Evolutionary conservation across 2,888 invertebrate species (phyloP), one percentile per base, ranked within the genome.

Genomic region (Microctonus aethiopoides): DNA sequence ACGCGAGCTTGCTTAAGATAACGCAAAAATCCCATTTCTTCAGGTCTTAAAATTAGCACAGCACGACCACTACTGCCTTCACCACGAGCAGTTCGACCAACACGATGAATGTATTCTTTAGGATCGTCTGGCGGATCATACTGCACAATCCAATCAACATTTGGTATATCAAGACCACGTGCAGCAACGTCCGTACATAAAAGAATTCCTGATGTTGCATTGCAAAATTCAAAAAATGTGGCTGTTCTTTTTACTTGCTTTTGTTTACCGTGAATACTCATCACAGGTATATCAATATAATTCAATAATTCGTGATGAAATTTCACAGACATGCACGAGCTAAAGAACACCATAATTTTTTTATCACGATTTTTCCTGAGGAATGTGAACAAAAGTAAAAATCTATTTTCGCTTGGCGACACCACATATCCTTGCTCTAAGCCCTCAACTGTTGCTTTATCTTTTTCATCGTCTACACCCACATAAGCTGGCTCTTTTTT

Each of bases 81-180:
- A 9, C 99, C 99, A 77, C 99, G 90, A 1, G 99, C 99, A 0
- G 99, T 99, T 85, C 99, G 90, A 20, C 99, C 99, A 10, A 99
- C 98, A 74, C 98, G 90, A 88, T 99, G 99, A 81, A 99, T 99
- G 85, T 99, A 99, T 90, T 99, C 99, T 90, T 95, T 96, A 5
- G 99, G 98, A 89, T 99, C 99, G 91, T 99, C 99, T 77, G 99
- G 99, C 0, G 99, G 99, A 89, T 99, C 99, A 84, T 92, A 99
- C 85, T 99, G 99, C 0, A 99, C 97, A 81, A 99, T 99, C 99
- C 99, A 99, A 86, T 99, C 99, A 0, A 99, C 99, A 51, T 94
- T 93, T 0, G 98, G 98, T 84, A 99, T 99, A 85, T 99, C 99
- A 66, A 98, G 88, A 62, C 96, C 97, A 89, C 97, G 89, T 0